Percentiles rank a stretch among this genome's conserved stretches.
Conservation (phyloP, 2,797 vertebrate species). For the Molossus alvarezi region DNA sequence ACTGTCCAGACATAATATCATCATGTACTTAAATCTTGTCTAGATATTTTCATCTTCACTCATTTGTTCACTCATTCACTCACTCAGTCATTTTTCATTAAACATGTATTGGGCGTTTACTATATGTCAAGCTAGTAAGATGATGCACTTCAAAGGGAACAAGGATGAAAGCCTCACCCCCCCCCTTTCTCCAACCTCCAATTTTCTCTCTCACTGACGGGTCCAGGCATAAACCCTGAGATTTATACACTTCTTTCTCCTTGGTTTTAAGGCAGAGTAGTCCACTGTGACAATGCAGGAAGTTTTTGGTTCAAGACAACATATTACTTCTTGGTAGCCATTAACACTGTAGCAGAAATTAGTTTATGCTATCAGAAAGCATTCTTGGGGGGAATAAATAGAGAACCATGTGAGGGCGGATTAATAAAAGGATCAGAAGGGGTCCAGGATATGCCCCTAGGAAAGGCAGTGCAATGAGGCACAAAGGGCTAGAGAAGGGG, state of each 20-base stretch:
- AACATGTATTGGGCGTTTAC: not conserved
- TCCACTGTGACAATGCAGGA: not conserved
- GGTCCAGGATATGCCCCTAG: not conserved
- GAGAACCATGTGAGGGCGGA: not conserved
- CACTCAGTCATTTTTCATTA: not conserved
- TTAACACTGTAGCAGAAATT: constrained; percentile 35
- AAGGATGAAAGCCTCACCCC: not conserved
- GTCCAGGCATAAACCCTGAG: not conserved
- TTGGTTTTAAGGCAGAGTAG: not conserved
- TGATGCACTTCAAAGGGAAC: not conserved
- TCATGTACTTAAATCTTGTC: not conserved
- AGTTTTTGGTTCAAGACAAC: not conserved
- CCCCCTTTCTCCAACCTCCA: not conserved
- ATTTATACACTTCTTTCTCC: constrained; percentile 22
- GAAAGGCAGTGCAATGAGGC: not conserved
- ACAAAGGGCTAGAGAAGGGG: not conserved
- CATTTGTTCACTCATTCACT: not conserved
- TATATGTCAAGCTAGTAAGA: not conserved
- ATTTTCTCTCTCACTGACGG: not conserved
- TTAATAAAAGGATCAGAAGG: not conserved
- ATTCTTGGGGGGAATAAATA: not conserved
- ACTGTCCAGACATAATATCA: constrained; percentile 57
- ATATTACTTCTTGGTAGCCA: not conserved
- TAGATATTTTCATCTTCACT: not conserved
- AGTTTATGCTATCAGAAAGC: constrained; percentile 40